These are phyloP conservation scores for Platichthys stellatus DNA, from an alignment of 2,113 vertebrate species.

Conservation along the genomic window DNA sequence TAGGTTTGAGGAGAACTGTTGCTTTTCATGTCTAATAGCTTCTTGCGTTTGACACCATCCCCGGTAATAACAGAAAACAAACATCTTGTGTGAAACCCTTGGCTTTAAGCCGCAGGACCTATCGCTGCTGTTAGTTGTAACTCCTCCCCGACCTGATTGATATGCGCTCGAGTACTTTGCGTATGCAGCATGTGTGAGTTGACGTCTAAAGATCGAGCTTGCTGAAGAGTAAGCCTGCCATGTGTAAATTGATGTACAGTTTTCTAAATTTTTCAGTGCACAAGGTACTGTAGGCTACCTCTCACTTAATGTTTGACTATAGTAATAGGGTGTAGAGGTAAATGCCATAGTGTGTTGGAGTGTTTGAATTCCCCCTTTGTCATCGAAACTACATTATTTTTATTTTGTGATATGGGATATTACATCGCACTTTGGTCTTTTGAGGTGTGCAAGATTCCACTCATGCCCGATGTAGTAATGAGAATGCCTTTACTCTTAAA, in stretches of 20 bases:
- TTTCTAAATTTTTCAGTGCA: constrained; percentile 65
- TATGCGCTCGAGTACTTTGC: constrained; percentile 47
- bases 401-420: constrained; percentile 27
- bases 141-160: constrained; percentile 13
- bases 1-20: too few species aligned
- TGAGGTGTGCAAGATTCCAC: constrained; percentile 16
- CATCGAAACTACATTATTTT: constrained; percentile 46
- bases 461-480: background rate
- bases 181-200: constrained; percentile 55
- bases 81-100: constrained; percentile 20
- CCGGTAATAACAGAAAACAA: background rate
- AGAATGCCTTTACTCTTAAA: constrained; percentile 27
- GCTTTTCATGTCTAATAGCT: background rate
- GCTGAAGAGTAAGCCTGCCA: constrained; percentile 57
- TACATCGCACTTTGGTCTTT: constrained; percentile 31
- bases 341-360: constrained; percentile 53
- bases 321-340: constrained; percentile 52
- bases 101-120: constrained; percentile 40
- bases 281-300: constrained; percentile 79
- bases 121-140: constrained; percentile 64
- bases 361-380: constrained; percentile 52
- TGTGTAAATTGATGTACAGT: constrained; percentile 74
- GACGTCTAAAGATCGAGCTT: constrained; percentile 52
- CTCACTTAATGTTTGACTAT: constrained; percentile 62
- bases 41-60: constrained; percentile 12